Base-by-base conservation (phyloP, 2,113 vertebrate genomes). In the Tringa solitaria region DNA sequence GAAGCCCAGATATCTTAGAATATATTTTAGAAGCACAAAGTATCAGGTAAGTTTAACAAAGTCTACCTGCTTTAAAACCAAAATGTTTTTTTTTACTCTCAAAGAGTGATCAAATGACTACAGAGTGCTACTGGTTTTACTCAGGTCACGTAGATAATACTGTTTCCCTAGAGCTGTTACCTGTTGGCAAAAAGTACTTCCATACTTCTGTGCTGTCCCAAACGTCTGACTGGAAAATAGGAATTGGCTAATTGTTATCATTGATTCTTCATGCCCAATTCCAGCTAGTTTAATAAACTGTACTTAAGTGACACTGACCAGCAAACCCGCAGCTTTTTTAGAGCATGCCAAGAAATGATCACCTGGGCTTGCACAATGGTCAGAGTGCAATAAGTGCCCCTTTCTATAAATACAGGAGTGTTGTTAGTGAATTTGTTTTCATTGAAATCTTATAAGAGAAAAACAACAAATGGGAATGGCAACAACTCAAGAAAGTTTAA, bases 221-320 rank as follows among this genome's bases (percentile, higher is more conserved):
- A 83, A 78, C 6, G 19, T 68, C 90, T 91, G 68, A 87, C 92
- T 93, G 85, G 82, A 95, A 95, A 95, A 93, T 12, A 89, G 46
- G 76, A 95, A 74, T 89, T 0, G 12, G 23, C 69, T 93, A 73
- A 74, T 54, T 59, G 54, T 77, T 90, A 77, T 54, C 19, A 46
- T 9, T 46, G 51, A 56, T 75, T 18, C 50, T 74, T 77, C 50
- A 63, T 28, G 68, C 28, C 68, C 51, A 84, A 45, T 32, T 54
- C 48, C 56, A 68, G 48, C 12, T 59, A 23, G 18, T 84, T 90
- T 33, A 74, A 22, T n/a, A 28, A 3, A 23, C 0, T n/a, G 24
- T 80, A 59, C 11, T 59, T 32, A 21, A 79, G 45, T n/a, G 33
- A 53, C 5, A 60, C 10, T 45, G 68, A 54, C 21, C 73, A 74